Conservation (phyloP, 2,888 invertebrate genomes). For the Pachymerium ferrugineum region DNA sequence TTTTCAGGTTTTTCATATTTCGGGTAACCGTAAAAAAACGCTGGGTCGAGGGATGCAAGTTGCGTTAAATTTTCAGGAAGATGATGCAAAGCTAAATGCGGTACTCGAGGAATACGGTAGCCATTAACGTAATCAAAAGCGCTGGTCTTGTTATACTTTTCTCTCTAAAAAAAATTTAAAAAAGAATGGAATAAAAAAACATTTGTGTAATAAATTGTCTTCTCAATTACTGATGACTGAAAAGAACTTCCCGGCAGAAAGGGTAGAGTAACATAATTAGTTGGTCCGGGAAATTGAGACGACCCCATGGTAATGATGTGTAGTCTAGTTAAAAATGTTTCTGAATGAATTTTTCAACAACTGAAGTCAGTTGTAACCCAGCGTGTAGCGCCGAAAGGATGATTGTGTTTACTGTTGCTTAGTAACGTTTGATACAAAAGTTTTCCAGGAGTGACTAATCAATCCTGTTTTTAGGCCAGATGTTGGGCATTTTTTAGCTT, state of each 20-base stretch:
- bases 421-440: too few relatives aligned
- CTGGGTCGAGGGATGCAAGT: slow-evolving; percentile 9
- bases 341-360: not conserved
- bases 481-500: too few relatives aligned
- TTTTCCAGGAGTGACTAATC: too few relatives aligned
- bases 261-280: slow-evolving; percentile 15
- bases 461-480: too few relatives aligned
- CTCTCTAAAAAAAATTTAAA: not conserved
- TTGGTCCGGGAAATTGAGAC: not conserved
- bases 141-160: not conserved
- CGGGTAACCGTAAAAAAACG: not conserved
- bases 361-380: not conserved
- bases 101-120: not conserved
- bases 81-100: not conserved
- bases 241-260: slow-evolving; percentile 17
- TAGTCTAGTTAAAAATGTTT: not conserved
- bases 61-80: not conserved
- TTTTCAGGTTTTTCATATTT: not conserved
- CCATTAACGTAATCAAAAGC: slow-evolving; percentile 12
- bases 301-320: not conserved
- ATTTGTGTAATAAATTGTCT: not conserved
- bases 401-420: not conserved
- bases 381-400: not conserved
- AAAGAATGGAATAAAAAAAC: not conserved
- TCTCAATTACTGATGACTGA: not conserved